Evolutionary conservation across 2,888 invertebrate species (phyloP).

Genomic region (Theodoxus fluviatilis): DNA sequence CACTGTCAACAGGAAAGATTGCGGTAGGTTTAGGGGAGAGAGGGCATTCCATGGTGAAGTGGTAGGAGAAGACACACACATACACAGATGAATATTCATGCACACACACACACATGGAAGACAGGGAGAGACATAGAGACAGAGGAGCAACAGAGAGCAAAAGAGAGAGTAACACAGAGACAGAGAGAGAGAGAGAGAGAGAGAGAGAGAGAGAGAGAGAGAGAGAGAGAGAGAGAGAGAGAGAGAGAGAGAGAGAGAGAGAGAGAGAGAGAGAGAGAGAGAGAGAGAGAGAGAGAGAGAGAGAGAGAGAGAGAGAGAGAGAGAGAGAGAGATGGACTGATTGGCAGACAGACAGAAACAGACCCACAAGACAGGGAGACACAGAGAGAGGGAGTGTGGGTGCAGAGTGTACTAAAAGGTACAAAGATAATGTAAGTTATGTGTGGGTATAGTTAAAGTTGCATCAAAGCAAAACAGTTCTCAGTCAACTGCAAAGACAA

Average conservation of each 20-base stretch:
- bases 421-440: neutral
- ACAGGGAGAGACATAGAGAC: slow-evolving; percentile 17
- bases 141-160: neutral
- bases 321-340: neutral
- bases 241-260: neutral
- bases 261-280: neutral
- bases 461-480: too few relatives aligned
- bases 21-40: too few relatives aligned
- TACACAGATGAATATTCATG: too few relatives aligned
- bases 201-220: neutral
- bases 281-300: neutral
- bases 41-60: too few relatives aligned
- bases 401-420: neutral
- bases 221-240: neutral
- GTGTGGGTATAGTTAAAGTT: too few relatives aligned
- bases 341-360: neutral
- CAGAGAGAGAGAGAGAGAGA: slow-evolving; percentile 4
- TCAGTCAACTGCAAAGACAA: too few relatives aligned
- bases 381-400: neutral
- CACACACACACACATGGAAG: slow-evolving; percentile 7
- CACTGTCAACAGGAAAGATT: slow-evolving; percentile 36
- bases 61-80: too few relatives aligned
- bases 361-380: slow-evolving; percentile 4
- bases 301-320: neutral
- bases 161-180: neutral